Evolutionary conservation across 2,888 invertebrate genomes (phyloP), one percentile per base, ranked within the genome.

Genomic region (Coenonympha arcania): DNA sequence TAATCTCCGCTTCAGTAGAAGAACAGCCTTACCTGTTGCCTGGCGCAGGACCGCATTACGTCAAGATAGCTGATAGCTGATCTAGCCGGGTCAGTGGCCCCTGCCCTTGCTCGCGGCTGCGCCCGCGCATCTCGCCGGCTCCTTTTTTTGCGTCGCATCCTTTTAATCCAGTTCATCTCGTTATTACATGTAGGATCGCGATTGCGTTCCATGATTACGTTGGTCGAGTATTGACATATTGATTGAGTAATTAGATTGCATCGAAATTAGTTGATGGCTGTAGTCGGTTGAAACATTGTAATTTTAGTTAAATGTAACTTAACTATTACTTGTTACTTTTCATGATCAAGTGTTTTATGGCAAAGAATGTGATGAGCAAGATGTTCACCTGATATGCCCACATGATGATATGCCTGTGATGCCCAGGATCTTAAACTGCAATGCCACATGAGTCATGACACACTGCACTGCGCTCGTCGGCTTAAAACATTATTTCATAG

Each of bases 61-160:
- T 54, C 54, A 54, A 42, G 33, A 46, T 36, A 40, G 48, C 36
- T n/a, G n/a, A n/a, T n/a, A n/a, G n/a, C 52, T 50, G 56, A 50
- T 54, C 59, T 55, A 54, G 59, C 43, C 52, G 39, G 36, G 24
- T 36, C 37, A 31, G 48, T 56, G 56, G 54, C 56, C 54, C 58
- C 39, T 34, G 36, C 48, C 50, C 57, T 53, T 45, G 52, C 50
- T 52, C 3, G 19, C 22, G 22, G 22, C 39, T 54, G 57, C 54
- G 55, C 50, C 48, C 31, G 59, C 57, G 55, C 52, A 54, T 48
- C 52, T 51, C 37, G 44, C 28, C 41, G 15, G 33, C 37, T 28
- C 19, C 22, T 39, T 59, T 53, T 57, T 59, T 58, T 53, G 52
- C 54, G 43, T 6, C 13, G 48, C 56, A 50, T 50, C 52, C 52